Evolutionary conservation across 2,888 invertebrate genomes (phyloP).

Genomic region (Brachyopa scutellaris): DNA sequence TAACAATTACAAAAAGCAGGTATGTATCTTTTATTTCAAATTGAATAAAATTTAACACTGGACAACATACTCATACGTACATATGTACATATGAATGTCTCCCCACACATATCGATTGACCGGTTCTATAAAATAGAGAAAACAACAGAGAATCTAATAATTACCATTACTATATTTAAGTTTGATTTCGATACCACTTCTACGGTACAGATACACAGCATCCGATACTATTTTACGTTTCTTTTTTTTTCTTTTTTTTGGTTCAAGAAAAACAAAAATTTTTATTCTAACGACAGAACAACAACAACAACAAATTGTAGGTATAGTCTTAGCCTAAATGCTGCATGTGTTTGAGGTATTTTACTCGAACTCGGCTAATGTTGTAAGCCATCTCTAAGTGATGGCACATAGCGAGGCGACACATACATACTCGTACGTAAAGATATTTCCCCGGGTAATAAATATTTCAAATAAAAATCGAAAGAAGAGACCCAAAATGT

Average conservation of each 20-base stretch:
- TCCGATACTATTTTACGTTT: slow-evolving; percentile 30
- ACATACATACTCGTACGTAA: slow-evolving; percentile 20
- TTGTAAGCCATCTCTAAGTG: slow-evolving; percentile 33
- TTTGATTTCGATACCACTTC: slow-evolving; percentile 50
- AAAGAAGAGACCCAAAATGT: slow-evolving; percentile 43
- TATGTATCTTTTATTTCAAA: slow-evolving; percentile 56
- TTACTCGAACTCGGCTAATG: slow-evolving; percentile 42
- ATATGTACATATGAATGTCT: slow-evolving; percentile 12
- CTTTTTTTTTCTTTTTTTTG: slow-evolving; percentile 2
- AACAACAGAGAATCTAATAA: slow-evolving; percentile 52
- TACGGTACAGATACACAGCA: slow-evolving; percentile 45
- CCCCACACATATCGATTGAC: slow-evolving; percentile 64
- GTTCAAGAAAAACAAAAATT: slow-evolving; percentile 30
- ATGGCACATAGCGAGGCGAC: slow-evolving; percentile 47
- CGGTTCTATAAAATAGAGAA: slow-evolving; percentile 65
- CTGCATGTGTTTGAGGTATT: slow-evolving; percentile 29
- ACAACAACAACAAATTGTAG: neutral
- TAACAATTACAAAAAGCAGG: slow-evolving; percentile 57
- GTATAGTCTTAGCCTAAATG: slow-evolving; percentile 1
- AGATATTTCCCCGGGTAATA: slow-evolving; percentile 62
- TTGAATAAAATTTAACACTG: slow-evolving; percentile 61
- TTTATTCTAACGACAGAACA: slow-evolving; percentile 19
- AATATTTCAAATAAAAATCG: slow-evolving; percentile 58
- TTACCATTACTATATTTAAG: slow-evolving; percentile 69
- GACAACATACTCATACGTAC: slow-evolving; percentile 30